Percentiles rank a stretch among this genome's conserved stretches.
Conservation (phyloP, 2,113 vertebrate genomes). For the Suncus etruscus region DNA sequence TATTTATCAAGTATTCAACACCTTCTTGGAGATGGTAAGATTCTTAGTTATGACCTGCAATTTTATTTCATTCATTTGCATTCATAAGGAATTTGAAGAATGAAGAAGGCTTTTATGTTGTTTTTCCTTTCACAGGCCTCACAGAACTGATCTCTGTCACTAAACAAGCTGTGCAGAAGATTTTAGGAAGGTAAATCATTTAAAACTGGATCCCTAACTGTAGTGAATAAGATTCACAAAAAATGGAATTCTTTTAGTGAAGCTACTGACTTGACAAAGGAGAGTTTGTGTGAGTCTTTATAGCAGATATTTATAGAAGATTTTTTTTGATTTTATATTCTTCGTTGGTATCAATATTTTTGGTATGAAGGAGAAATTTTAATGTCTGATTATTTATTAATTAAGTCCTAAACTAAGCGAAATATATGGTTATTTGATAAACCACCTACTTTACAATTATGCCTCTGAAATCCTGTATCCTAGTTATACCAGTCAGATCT, state of each 20-base stretch:
- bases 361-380: conserved; percentile 4
- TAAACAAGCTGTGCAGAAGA: conserved; percentile 94
- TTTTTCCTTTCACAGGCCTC: conserved; percentile 88
- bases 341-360: conserved; percentile 18
- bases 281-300: not conserved
- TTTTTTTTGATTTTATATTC: not conserved
- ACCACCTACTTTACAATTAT: conserved; percentile 47
- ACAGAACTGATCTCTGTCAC: conserved; percentile 94
- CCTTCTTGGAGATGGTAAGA: conserved; percentile 96
- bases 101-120: conserved; percentile 36
- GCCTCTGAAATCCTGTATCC: conserved; percentile 34
- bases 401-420: conserved; percentile 52
- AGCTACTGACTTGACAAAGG: not conserved
- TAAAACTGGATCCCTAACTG: conserved; percentile 57
- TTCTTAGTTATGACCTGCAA: conserved; percentile 34
- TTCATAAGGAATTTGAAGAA: conserved; percentile 30
- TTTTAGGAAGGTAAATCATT: conserved; percentile 92
- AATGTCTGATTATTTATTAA: conserved; percentile 30
- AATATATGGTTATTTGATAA: conserved; percentile 37
- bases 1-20: conserved; percentile 99
- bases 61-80: not conserved
- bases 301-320: not conserved
- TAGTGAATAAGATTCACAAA: conserved; percentile 25
- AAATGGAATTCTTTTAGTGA: conserved; percentile 41
- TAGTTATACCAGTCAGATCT: not conserved